These are phyloP conservation scores for Carassius gibelio DNA, from an alignment of 2,113 vertebrate species.

Conservation along the genomic window DNA sequence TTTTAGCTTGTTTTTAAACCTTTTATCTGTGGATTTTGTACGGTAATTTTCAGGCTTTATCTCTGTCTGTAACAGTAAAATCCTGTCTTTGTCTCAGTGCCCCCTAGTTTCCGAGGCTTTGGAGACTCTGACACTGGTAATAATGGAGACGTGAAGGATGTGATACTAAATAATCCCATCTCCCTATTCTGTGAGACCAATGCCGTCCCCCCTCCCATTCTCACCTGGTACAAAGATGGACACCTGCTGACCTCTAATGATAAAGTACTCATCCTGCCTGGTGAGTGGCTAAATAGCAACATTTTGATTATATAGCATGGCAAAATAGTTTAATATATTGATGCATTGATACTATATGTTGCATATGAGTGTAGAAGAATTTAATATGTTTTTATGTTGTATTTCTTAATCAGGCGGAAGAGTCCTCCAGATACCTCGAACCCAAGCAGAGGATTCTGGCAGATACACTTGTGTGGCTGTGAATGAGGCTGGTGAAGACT, in stretches of 20 bases:
- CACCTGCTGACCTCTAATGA: slow-evolving; percentile 81
- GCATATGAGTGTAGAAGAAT: neutral
- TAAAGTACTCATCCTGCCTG: slow-evolving; percentile 87
- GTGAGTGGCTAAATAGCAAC: slow-evolving; percentile 65
- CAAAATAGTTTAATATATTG: neutral
- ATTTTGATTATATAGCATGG: neutral
- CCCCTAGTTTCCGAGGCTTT: slow-evolving; percentile 86
- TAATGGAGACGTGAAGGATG: slow-evolving; percentile 79
- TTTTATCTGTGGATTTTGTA: neutral
- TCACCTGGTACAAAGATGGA: slow-evolving; percentile 94
- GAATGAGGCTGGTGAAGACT: slow-evolving; percentile 95
- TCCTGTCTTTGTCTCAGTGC: slow-evolving; percentile 76
- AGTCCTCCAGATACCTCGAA: slow-evolving; percentile 87
- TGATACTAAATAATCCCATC: slow-evolving; percentile 89
- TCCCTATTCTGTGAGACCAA: slow-evolving; percentile 92
- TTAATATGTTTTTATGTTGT: neutral
- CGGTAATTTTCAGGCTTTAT: neutral
- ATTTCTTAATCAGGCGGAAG: slow-evolving; percentile 80
- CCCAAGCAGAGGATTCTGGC: slow-evolving; percentile 83
- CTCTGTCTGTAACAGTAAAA: neutral
- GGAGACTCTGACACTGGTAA: slow-evolving; percentile 74
- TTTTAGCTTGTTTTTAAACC: slow-evolving; percentile 8
- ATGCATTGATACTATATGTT: neutral
- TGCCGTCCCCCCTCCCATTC: slow-evolving; percentile 88
- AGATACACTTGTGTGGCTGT: slow-evolving; percentile 88